Percentiles rank a stretch among this genome's conserved stretches.
Conservation (phyloP, 2,797 vertebrate species). For the Chiroxiphia lanceolata region DNA sequence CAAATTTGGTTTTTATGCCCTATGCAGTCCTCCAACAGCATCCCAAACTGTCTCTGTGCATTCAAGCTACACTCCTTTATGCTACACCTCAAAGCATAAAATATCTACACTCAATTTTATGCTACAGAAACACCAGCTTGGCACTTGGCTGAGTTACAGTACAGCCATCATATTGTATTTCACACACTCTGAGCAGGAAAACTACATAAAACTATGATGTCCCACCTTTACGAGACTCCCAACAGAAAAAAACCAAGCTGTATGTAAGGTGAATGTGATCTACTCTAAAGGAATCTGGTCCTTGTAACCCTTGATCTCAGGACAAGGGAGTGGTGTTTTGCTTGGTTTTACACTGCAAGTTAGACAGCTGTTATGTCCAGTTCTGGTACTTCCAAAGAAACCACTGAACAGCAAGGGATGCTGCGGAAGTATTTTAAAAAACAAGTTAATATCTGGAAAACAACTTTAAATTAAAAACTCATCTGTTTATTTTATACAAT, state of each 20-base stretch:
- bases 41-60: not conserved
- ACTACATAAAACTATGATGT: not conserved
- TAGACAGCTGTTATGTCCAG: not conserved
- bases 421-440: not conserved
- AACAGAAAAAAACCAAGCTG: not conserved
- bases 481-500: not conserved
- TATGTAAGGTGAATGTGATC: not conserved
- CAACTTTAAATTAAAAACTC: not conserved
- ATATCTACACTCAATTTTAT: not conserved
- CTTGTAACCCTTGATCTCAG: not conserved
- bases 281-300: not conserved
- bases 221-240: not conserved
- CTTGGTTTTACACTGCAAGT: not conserved
- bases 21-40: not conserved
- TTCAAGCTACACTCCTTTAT: not conserved
- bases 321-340: not conserved
- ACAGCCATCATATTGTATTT: not conserved
- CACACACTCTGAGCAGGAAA: not conserved
- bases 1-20: not conserved
- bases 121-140: not conserved
- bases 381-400: not conserved
- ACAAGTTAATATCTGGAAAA: not conserved
- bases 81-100: not conserved
- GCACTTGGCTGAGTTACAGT: not conserved
- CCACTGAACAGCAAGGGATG: not conserved